Conservation (phyloP, 2,888 invertebrate species). For the Spatulosminthurus flaviceps region DNA sequence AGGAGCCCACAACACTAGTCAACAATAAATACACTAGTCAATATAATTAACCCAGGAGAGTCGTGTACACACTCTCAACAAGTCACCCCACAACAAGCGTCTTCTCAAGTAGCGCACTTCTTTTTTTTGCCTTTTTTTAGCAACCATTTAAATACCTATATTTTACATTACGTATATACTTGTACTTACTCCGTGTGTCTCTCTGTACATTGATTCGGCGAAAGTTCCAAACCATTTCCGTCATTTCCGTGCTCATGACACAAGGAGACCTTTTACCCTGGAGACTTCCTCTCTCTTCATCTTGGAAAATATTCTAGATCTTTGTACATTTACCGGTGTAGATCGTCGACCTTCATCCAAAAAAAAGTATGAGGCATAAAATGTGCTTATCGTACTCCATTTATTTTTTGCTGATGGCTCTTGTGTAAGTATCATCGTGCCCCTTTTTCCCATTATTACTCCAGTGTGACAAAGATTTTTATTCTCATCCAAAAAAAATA, state of each 20-base stretch:
- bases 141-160: not conserved
- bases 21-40: slow-evolving; percentile 34
- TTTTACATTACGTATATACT: not conserved
- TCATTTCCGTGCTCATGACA: slow-evolving; percentile 2
- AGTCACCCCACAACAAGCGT: not conserved
- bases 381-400: not conserved
- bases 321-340: not conserved
- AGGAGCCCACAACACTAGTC: slow-evolving; percentile 10
- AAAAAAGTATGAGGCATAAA: not conserved
- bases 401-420: not conserved
- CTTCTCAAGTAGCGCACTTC: not conserved
- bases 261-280: not conserved
- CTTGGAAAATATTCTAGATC: no score
- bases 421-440: not conserved
- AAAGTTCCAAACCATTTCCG: not conserved
- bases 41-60: slow-evolving; percentile 14
- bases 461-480: not conserved
- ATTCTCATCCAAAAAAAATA: no score
- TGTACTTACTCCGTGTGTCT: not conserved
- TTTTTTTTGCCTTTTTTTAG: not conserved
- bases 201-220: not conserved
- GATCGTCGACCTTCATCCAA: not conserved
- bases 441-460: not conserved
- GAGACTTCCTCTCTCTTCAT: not conserved
- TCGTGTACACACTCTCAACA: slow-evolving; percentile 1